phyloP scores from a whole-genome alignment of 2,113 vertebrate genomes.

The Microtus ochrogaster region DNA sequence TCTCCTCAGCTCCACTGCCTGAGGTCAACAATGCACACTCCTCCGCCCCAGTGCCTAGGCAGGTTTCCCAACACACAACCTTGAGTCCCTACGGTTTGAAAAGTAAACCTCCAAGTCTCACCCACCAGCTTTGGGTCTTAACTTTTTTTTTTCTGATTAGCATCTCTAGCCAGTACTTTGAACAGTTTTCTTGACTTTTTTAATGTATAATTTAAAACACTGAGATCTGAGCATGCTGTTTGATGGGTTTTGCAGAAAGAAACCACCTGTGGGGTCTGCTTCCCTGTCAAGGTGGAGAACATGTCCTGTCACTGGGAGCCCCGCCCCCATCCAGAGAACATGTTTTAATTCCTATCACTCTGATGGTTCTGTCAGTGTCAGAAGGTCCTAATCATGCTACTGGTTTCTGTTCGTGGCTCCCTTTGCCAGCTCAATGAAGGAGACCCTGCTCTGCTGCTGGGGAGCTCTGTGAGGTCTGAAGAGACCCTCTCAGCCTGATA shows the following conservation, averaged over 20 bases:
- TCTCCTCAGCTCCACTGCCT: background rate
- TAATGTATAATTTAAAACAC: background rate
- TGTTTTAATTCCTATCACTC: background rate
- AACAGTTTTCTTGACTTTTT: background rate
- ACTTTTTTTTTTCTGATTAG: background rate
- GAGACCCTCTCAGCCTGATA: rapidly evolving
- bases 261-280: background rate
- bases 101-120: background rate
- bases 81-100: background rate
- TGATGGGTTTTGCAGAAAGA: background rate
- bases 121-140: background rate
- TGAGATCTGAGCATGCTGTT: background rate
- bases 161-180: background rate
- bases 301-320: rapidly evolving
- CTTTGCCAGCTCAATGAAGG: rapidly evolving
- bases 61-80: background rate
- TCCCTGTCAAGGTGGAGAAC: background rate
- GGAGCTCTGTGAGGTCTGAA: rapidly evolving
- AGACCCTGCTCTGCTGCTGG: background rate
- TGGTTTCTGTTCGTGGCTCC: background rate
- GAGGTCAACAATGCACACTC: background rate
- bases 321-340: background rate
- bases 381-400: rapidly evolving
- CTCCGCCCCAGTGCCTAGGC: background rate
- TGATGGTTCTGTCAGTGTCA: background rate